phyloP scores from a whole-genome alignment of 2,888 invertebrate genomes.

The Thymelicus acteon region DNA sequence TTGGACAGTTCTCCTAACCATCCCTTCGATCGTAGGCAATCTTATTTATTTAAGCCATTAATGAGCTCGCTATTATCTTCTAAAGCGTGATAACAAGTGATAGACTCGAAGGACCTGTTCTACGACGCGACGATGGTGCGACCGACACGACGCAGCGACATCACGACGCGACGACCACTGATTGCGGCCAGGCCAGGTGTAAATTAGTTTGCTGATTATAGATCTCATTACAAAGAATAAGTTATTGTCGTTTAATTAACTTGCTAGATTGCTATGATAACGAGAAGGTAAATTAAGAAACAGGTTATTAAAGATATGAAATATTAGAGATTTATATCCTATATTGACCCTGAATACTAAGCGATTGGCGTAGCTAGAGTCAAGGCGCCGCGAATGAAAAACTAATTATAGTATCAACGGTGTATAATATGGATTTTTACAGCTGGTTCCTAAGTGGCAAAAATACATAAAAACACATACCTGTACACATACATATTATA shows the following conservation, averaged over 20 bases:
- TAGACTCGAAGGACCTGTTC: conserved; percentile 12
- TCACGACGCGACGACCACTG: background rate
- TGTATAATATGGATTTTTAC: too few relatives aligned
- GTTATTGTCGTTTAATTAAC: background rate
- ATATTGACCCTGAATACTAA: background rate
- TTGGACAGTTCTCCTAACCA: too few relatives aligned
- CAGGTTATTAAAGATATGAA: conserved; percentile 4
- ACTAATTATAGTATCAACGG: too few relatives aligned
- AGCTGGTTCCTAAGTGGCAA: too few relatives aligned
- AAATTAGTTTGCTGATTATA: conserved; percentile 19
- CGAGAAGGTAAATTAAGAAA: too few relatives aligned
- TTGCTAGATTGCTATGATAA: background rate
- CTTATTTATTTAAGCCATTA: too few relatives aligned
- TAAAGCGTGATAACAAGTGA: background rate
- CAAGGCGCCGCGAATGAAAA: too few relatives aligned
- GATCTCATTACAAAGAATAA: background rate
- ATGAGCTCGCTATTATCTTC: too few relatives aligned
- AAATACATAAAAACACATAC: too few relatives aligned
- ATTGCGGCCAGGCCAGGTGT: conserved; percentile 10
- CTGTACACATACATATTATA: too few relatives aligned
- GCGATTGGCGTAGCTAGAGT: background rate
- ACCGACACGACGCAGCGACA: too few relatives aligned
- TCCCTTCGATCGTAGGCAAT: too few relatives aligned
- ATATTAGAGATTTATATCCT: conserved; percentile 1
- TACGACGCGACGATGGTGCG: background rate